Conservation (phyloP, 2,113 vertebrate genomes). For the Oreotrochilus melanogaster region DNA sequence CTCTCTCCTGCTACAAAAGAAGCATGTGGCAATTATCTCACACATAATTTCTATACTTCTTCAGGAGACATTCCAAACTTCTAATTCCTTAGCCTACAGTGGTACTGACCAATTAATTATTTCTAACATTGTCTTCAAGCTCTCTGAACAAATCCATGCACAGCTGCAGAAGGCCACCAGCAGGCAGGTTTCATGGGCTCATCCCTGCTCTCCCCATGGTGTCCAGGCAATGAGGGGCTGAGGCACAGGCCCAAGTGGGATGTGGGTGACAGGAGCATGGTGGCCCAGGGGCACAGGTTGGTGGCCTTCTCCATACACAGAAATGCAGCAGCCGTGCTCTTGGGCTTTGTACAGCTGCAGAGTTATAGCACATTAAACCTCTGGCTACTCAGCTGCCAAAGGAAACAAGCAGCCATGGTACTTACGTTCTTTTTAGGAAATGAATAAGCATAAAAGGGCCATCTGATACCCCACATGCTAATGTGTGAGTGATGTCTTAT, state of each 20-base stretch:
- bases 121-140: neutral
- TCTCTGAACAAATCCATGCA: neutral
- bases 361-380: neutral
- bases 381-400: neutral
- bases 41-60: neutral
- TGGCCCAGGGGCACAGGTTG: rapidly evolving
- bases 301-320: neutral
- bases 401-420: neutral
- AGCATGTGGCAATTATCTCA: neutral
- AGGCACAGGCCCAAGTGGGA: rapidly evolving
- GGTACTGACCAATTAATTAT: neutral
- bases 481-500: neutral
- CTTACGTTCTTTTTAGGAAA: neutral
- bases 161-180: neutral
- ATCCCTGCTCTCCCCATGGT: rapidly evolving
- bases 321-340: neutral
- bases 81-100: neutral
- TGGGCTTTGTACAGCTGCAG: constrained; percentile 8
- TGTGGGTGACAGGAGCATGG: rapidly evolving
- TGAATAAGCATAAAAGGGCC: neutral
- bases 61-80: neutral
- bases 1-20: neutral
- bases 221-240: neutral
- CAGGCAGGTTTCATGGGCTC: neutral
- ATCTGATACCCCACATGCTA: neutral